Conservation (phyloP, 2,888 invertebrate genomes). For the Heteromyza rotundicornis region DNA sequence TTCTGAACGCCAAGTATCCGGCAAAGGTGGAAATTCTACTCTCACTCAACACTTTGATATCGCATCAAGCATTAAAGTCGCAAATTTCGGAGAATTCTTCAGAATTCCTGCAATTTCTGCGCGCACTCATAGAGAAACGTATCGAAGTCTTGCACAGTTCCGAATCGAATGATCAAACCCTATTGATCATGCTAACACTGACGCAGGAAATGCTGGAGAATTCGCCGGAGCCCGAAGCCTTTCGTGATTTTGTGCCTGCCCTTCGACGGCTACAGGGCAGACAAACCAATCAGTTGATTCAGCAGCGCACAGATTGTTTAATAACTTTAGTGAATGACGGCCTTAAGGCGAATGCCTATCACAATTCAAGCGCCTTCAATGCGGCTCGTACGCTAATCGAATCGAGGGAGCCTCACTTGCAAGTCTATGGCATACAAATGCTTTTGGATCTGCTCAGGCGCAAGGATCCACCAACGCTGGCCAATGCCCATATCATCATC, state of each 20-base stretch:
- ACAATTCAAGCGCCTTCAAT: slow-evolving; percentile 29
- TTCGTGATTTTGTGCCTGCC: slow-evolving; percentile 31
- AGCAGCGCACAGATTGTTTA: slow-evolving; percentile 40
- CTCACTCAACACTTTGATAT: slow-evolving; percentile 51
- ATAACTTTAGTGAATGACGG: slow-evolving; percentile 34
- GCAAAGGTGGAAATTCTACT: slow-evolving; percentile 49
- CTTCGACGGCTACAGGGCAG: slow-evolving; percentile 30
- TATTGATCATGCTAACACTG: slow-evolving; percentile 44
- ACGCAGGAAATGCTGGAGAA: slow-evolving; percentile 51
- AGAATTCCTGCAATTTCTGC: slow-evolving; percentile 48
- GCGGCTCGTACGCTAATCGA: slow-evolving; percentile 50
- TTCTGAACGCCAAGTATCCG: slow-evolving; percentile 47
- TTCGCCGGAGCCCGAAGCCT: slow-evolving; percentile 29
- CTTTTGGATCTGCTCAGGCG: slow-evolving; percentile 50
- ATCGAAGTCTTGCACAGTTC: slow-evolving; percentile 6
- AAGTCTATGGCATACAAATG: slow-evolving; percentile 58
- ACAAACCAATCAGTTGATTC: slow-evolving; percentile 36
- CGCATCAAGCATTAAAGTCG: slow-evolving; percentile 50
- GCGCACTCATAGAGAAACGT: slow-evolving; percentile 37
- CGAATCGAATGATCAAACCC: slow-evolving; percentile 40
- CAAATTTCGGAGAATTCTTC: slow-evolving; percentile 49
- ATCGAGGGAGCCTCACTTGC: slow-evolving; percentile 51
- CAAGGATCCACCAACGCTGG: slow-evolving; percentile 44
- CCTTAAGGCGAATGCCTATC: slow-evolving; percentile 15
- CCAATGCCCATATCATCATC: slow-evolving; percentile 53